Base-by-base conservation (phyloP, 2,113 vertebrate genomes). In the Astatotilapia flaviijosephi region DNA sequence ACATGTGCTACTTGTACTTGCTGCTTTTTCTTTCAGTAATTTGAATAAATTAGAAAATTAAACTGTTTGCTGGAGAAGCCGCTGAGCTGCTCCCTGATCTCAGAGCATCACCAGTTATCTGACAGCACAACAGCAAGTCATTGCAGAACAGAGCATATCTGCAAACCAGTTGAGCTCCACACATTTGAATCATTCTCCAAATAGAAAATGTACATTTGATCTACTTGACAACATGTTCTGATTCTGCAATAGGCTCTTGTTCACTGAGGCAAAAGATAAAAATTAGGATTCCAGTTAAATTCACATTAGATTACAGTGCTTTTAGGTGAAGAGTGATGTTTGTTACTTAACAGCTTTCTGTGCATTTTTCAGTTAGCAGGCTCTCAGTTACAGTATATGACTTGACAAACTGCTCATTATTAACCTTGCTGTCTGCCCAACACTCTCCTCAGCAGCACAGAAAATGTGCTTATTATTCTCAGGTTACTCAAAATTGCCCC, bases 231-330 rank as follows among this genome's bases (percentile, higher is more conserved):
- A 82, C 37, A 21, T 70, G 28, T 31, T 73, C 19, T 62, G 49
- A 60, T 68, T 83, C n/a, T 73, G 82, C 56, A 83, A 93, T 92
- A 94, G 42, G 7, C 54, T 83, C 51, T 21, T 33, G 49, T 47
- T 75, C 87, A 83, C 12, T 0, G 33, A 79, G 55, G 79, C 58
- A 75, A 87, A 55, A 84, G 90, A 88, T 86, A 91, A 60, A 87
- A 89, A 87, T 88, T 54, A 87, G 83, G 86, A 93, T 92, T 92
- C 89, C 31, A 73, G 53, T 86, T 65, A 90, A 86, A 88, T 88
- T 92, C 86, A 91, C 81, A 94, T 92, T 58, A 89, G 86, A 92
- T 88, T 83, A 87, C 45, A n/a, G 73, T 77, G 90, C 83, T 87
- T 87, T 94, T 83, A 87, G 84, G 65, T 82, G 86, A 88, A 55